Percentiles rank a stretch among this genome's conserved stretches.
Evolutionary conservation across 2,888 invertebrate genomes (phyloP).

Genomic region (Andrena fulva): DNA sequence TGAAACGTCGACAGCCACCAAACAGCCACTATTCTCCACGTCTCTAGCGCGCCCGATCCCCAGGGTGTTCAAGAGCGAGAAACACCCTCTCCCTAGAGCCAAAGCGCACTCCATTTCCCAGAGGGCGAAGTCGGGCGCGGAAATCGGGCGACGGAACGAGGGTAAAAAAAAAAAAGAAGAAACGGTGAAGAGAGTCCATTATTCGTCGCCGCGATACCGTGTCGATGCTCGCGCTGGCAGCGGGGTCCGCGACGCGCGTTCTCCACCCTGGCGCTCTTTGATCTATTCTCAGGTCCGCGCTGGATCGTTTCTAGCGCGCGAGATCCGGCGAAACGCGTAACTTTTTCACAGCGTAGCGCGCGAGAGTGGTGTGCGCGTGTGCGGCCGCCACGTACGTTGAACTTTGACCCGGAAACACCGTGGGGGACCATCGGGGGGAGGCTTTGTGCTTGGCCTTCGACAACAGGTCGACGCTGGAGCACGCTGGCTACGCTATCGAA

Average conservation of each 20-base stretch:
- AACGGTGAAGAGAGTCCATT: slow-evolving; percentile 10
- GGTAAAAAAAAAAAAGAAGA: not conserved
- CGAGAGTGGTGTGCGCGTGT: slow-evolving; percentile 14
- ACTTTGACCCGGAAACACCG: slow-evolving; percentile 71
- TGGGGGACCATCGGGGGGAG: slow-evolving; percentile 24
- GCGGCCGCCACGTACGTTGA: slow-evolving; percentile 65
- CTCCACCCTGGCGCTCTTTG: slow-evolving; percentile 28
- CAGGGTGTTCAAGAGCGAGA: slow-evolving; percentile 16
- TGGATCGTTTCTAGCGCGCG: slow-evolving; percentile 16
- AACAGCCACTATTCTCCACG: not conserved
- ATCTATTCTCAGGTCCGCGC: slow-evolving; percentile 47
- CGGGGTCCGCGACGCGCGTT: slow-evolving; percentile 12
- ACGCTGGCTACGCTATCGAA: slow-evolving; percentile 44
- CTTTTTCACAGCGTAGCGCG: slow-evolving; percentile 1
- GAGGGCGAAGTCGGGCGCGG: slow-evolving; percentile 10
- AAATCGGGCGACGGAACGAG: slow-evolving; percentile 8
- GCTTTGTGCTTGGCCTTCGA: slow-evolving; percentile 74
- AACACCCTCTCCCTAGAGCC: slow-evolving; percentile 9
- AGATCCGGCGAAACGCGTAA: slow-evolving; percentile 19
- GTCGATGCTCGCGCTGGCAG: slow-evolving; percentile 24
- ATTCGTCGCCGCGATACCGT: slow-evolving; percentile 21
- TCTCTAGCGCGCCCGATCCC: not conserved
- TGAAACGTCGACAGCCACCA: not conserved
- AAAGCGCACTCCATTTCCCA: slow-evolving; percentile 34
- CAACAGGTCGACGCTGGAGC: slow-evolving; percentile 62